phyloP scores from a whole-genome alignment of 2,888 invertebrate genomes.

The Platycnemis pennipes region DNA sequence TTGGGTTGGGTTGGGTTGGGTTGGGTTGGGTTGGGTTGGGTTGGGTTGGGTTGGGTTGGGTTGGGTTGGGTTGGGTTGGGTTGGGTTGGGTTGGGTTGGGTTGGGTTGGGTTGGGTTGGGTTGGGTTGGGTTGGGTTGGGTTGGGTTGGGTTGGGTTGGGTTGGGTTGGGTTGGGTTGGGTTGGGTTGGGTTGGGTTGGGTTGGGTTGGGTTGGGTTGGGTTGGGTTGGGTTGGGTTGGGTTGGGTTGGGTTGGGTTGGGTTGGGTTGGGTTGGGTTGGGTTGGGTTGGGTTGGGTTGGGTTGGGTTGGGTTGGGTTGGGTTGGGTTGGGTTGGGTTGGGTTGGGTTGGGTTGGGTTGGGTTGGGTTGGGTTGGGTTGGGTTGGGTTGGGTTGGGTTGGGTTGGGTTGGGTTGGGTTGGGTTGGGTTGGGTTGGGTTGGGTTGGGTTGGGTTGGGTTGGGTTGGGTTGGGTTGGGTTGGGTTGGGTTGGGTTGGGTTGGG shows the following conservation, averaged over 20 bases:
- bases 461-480: slow-evolving; percentile 1
- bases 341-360: not conserved
- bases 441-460: slow-evolving; percentile 1
- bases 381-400: slow-evolving; percentile 1
- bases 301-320: slow-evolving; percentile 1
- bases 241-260: not conserved
- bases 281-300: slow-evolving; percentile 1
- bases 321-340: slow-evolving; percentile 1
- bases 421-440: not conserved
- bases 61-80: slow-evolving; percentile 1
- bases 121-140: slow-evolving; percentile 1
- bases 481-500: slow-evolving; percentile 1
- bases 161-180: not conserved
- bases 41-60: slow-evolving; percentile 1
- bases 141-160: slow-evolving; percentile 1
- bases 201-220: slow-evolving; percentile 1
- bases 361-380: slow-evolving; percentile 1
- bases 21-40: slow-evolving; percentile 1
- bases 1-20: slow-evolving; percentile 1
- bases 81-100: slow-evolving; percentile 1
- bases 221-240: slow-evolving; percentile 1
- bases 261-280: slow-evolving; percentile 1
- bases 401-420: not conserved
- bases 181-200: not conserved
- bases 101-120: slow-evolving; percentile 1